Evolutionary conservation across 1,140 invertebrate genomes (phyloP), one percentile per base, ranked within the genome.

Genomic region (Pomacea maculata): DNA sequence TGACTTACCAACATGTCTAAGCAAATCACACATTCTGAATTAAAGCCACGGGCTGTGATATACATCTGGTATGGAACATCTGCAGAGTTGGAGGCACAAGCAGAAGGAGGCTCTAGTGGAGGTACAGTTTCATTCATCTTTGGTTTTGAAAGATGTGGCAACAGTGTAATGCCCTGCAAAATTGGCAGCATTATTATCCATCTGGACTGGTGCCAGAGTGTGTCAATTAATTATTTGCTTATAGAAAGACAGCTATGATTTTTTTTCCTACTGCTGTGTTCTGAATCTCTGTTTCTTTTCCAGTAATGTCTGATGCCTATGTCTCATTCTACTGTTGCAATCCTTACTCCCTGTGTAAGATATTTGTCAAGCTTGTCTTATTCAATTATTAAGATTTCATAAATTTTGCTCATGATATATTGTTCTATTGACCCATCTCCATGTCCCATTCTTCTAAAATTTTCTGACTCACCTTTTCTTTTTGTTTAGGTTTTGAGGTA

Each of bases 1-100:
- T n/a, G n/a, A n/a, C n/a, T n/a, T n/a, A n/a, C n/a, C n/a, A n/a
- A n/a, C n/a, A n/a, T n/a, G n/a, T n/a, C n/a, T 93, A 97, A 93
- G 89, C 96, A 97, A 83, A 97, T 93, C 73, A 96, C 94, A 93
- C 96, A 97, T 91, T 96, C 95, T 8, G 94, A 87, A 83, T 89
- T 87, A 72, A 90, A 71, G 81, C 87, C 87, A 71, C 87, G 85
- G 5, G 89, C 89, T 17, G 83, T 84, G n/a, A 90, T 76, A 11
- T 85, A 85, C 1, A 57, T 3, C 72, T 88, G 84, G 71, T 61
- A 21, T 17, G 64, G 68, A 55, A 64, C 72, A 34, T 21, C 54
- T 19, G 55, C 15, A 9, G 19, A n/a, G 54, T 65, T 54, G 25
- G 73, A n/a, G 64, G 67, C 29, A 68, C 64, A 14, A 63, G 8